Percentiles rank a stretch among this genome's conserved stretches.
Conservation (phyloP, 2,797 vertebrate genomes). For the Periophthalmus magnuspinnatus region DNA sequence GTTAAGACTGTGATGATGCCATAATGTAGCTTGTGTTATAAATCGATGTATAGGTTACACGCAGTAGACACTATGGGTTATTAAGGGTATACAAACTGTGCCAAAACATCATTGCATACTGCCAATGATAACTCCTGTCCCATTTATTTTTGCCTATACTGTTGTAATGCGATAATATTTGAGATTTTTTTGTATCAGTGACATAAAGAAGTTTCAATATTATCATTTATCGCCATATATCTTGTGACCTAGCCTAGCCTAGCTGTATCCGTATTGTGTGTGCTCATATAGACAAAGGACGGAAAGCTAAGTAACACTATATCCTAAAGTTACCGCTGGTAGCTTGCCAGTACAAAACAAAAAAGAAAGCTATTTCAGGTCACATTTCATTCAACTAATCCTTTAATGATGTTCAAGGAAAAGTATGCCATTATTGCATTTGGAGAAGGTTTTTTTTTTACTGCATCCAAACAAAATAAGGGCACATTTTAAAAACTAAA, state of each 20-base stretch:
- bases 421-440: neutral
- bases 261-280: no score
- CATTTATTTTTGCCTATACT: no score
- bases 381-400: neutral
- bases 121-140: neutral
- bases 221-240: no score
- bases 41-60: neutral
- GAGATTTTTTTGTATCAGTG: no score
- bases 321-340: neutral
- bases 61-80: neutral
- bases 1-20: conserved; percentile 27
- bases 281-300: neutral
- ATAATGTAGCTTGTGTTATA: conserved; percentile 19
- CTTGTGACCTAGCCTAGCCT: no score
- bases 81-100: no score
- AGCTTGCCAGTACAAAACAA: neutral
- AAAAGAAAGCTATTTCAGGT: neutral
- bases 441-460: neutral
- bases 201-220: no score
- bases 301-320: neutral
- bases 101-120: neutral
- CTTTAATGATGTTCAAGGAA: neutral
- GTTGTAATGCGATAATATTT: no score
- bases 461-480: neutral
- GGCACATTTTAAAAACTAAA: neutral